Evolutionary conservation across 2,888 invertebrate species (phyloP), one percentile per base, ranked within the genome.

Genomic region (Allophyes oxyacanthae): DNA sequence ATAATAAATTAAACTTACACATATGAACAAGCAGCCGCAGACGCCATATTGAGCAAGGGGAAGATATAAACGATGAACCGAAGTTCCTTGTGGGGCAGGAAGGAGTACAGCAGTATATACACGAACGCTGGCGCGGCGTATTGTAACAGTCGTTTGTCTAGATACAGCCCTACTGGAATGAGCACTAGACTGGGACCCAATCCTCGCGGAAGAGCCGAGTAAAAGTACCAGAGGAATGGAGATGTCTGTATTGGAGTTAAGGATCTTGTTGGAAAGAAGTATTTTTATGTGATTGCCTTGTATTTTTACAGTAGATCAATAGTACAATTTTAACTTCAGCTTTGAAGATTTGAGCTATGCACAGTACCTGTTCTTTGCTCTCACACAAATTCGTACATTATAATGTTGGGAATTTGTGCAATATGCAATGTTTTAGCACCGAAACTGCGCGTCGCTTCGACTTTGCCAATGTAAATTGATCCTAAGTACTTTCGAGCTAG

Each of bases 161-260:
- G 92, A 69, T 95, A 95, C 40, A 97, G 83, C 28, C 98, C 98
- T 20, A 97, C 78, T 0, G 98, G 98, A 50, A 98, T 94, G 42
- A 99, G 94, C 7, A 97, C 81, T 20, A 98, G 84, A 20, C 98
- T 98, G 0, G 96, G 95, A 0, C 97, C 97, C 85, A 99, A 95
- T 0, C 98, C 98, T 52, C 99, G 95, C 0, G 99, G 99, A 36
- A 99, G 93, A 0, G 99, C 99, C 0, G 99, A 99, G 88, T 99
- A 99, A 87, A 99, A 99, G 89, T 99, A 99, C 99, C 99, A 99
- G 1, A 98, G 89, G 89, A 99, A 99, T 56, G 99, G 99, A 5
- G 97, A 97, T 40, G 98, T 98, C 98, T 98, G 88, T 72, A 44
- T 44, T 53, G 4, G 30, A 61, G 79, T 91, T 62, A 44, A 64